Percentiles rank a stretch among this genome's conserved stretches.
These are phyloP conservation scores for Philypnodon macrostomus DNA, from an alignment of 2,797 vertebrate genomes.

Conservation along the genomic window DNA sequence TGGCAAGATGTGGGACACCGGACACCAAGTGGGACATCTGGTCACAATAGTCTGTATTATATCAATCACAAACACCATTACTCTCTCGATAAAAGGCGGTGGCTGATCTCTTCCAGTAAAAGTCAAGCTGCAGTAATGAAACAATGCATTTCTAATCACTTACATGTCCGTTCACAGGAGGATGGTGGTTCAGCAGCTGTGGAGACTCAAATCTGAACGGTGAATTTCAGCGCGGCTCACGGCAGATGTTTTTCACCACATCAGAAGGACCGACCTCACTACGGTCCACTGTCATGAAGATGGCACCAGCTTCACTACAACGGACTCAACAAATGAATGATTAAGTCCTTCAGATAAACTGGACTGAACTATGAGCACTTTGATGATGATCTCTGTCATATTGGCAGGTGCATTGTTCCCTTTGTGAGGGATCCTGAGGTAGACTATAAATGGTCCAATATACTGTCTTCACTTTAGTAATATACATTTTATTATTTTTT, in stretches of 20 bases:
- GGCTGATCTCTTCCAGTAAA: too few relatives aligned
- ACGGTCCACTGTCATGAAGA: slow-evolving; percentile 78
- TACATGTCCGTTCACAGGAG: slow-evolving; percentile 82
- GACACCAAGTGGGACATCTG: too few relatives aligned
- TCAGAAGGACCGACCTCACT: slow-evolving; percentile 73
- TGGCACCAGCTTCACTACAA: slow-evolving; percentile 72
- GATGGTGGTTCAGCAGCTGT: slow-evolving; percentile 90
- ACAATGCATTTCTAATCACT: too few relatives aligned
- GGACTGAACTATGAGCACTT: neutral
- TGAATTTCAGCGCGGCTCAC: slow-evolving; percentile 74
- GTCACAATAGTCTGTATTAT: too few relatives aligned
- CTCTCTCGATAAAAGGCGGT: too few relatives aligned
- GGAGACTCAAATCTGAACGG: slow-evolving; percentile 85
- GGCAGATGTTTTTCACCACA: slow-evolving; percentile 82
- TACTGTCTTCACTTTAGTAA: too few relatives aligned
- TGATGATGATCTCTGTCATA: neutral
- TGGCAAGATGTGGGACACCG: too few relatives aligned
- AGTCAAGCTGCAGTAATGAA: too few relatives aligned
- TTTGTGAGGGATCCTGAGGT: neutral
- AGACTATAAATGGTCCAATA: too few relatives aligned
- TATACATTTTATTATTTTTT: too few relatives aligned
- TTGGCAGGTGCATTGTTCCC: neutral
- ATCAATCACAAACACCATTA: too few relatives aligned
- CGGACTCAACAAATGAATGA: slow-evolving; percentile 17
- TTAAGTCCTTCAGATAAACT: neutral